phyloP scores from a whole-genome alignment of 2,797 vertebrate genomes.

The Aratinga solstitialis region DNA sequence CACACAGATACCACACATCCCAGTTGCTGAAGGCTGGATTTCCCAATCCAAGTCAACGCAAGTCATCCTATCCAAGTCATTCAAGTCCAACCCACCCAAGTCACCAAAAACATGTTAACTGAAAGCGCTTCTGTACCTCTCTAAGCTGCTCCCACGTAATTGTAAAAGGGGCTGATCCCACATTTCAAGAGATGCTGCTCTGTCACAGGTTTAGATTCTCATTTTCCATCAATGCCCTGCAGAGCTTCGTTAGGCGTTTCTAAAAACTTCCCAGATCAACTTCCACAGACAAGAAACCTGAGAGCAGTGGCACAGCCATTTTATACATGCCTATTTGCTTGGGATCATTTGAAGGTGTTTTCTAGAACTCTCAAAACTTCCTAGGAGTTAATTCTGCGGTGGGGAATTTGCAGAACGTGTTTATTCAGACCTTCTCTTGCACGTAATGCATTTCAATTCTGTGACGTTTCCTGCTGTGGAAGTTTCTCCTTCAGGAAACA shows the following conservation, averaged over 20 bases:
- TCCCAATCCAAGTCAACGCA: neutral
- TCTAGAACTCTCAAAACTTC: neutral
- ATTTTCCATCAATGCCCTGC: neutral
- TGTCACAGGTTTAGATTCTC: neutral
- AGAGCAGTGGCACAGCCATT: neutral
- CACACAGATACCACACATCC: neutral
- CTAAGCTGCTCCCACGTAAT: neutral
- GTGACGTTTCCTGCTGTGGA: neutral
- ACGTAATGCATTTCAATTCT: neutral
- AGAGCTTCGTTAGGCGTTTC: neutral
- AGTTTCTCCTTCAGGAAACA: neutral
- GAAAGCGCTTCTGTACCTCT: neutral
- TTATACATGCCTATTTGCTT: neutral
- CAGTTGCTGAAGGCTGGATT: neutral
- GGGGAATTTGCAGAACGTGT: neutral
- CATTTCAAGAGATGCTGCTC: neutral
- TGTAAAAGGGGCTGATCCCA: neutral
- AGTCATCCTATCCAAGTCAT: neutral
- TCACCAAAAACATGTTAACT: neutral
- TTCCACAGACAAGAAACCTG: neutral
- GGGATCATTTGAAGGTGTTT: neutral
- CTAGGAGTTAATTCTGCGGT: neutral
- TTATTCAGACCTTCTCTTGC: neutral
- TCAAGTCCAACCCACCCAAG: neutral
- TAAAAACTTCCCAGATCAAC: neutral